phyloP scores from a whole-genome alignment of 2,113 vertebrate species.

The Rhea americana region DNA sequence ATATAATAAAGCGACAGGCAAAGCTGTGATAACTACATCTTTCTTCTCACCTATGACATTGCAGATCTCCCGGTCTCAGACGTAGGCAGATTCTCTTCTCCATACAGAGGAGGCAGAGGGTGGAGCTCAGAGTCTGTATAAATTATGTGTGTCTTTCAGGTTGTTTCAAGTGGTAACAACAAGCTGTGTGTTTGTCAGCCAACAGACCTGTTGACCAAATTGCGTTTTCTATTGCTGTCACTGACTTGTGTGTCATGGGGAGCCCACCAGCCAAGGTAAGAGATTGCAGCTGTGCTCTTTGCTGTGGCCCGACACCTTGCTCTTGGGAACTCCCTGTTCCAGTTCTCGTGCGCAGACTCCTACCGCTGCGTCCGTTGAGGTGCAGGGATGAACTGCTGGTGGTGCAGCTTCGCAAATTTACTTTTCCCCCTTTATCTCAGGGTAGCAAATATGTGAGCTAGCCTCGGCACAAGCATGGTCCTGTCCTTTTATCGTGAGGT shows the following conservation, averaged over 20 bases:
- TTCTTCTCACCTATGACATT: constrained; percentile 12
- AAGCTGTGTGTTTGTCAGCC: constrained; percentile 49
- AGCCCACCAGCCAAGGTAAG: constrained; percentile 66
- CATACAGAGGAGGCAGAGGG: constrained; percentile 52
- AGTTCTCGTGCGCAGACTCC: accelerated
- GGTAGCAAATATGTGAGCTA: accelerated
- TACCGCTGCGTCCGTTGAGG: not conserved
- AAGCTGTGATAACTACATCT: not conserved
- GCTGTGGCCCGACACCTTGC: not conserved
- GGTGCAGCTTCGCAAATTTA: accelerated
- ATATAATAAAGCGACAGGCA: not conserved
- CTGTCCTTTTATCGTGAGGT: accelerated
- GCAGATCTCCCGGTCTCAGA: not conserved
- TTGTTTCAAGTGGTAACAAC: constrained; percentile 44
- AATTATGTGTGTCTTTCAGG: constrained; percentile 64
- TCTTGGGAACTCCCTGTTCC: not conserved
- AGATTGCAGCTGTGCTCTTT: accelerated
- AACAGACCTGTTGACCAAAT: constrained; percentile 29
- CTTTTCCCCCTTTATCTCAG: accelerated
- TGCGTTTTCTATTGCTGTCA: not conserved
- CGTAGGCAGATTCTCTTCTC: constrained; percentile 27
- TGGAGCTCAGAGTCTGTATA: constrained; percentile 51
- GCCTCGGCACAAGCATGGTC: not conserved
- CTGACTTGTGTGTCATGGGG: constrained; percentile 41
- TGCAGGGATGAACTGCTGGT: not conserved